phyloP scores from a whole-genome alignment of 2,113 vertebrate species.

The Lipophrys pholis region DNA sequence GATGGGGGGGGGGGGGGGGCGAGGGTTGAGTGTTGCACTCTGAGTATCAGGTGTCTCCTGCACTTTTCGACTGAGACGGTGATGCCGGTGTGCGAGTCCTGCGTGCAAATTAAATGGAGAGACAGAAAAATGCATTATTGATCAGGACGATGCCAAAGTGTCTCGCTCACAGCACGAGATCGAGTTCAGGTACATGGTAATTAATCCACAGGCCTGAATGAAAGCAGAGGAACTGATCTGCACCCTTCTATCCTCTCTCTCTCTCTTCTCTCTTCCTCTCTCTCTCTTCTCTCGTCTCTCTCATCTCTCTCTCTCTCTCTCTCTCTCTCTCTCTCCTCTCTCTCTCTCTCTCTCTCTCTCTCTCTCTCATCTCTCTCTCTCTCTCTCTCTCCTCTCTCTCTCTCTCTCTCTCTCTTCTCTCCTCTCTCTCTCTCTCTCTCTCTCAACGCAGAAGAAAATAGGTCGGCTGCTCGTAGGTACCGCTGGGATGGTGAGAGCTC shows the following conservation, averaged over 20 bases:
- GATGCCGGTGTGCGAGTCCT: slow-evolving; percentile 66
- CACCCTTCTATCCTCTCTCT: slow-evolving; percentile 16
- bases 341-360: too few relatives aligned
- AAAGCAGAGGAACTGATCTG: slow-evolving; percentile 69
- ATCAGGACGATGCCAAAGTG: slow-evolving; percentile 80
- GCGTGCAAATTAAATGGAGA: slow-evolving; percentile 84
- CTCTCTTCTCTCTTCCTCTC: too few relatives aligned
- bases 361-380: slow-evolving; percentile 30
- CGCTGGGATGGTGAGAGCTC: slow-evolving; percentile 51
- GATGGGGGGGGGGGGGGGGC: slow-evolving; percentile 22
- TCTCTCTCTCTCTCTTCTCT: slow-evolving; percentile 49
- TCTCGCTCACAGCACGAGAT: slow-evolving; percentile 79
- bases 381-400: slow-evolving; percentile 23
- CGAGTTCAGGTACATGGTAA: slow-evolving; percentile 80
- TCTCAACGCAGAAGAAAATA: slow-evolving; percentile 74
- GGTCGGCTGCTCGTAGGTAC: slow-evolving; percentile 75
- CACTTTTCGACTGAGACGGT: slow-evolving; percentile 61
- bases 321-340: too few relatives aligned
- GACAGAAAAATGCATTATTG: slow-evolving; percentile 87
- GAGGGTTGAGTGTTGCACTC: slow-evolving; percentile 65
- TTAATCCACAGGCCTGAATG: slow-evolving; percentile 81
- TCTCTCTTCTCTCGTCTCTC: too few relatives aligned
- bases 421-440: too few relatives aligned
- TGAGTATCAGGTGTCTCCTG: slow-evolving; percentile 79
- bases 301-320: too few relatives aligned